These are phyloP conservation scores for Athene noctua DNA, from an alignment of 2,113 vertebrate species.

Conservation along the genomic window DNA sequence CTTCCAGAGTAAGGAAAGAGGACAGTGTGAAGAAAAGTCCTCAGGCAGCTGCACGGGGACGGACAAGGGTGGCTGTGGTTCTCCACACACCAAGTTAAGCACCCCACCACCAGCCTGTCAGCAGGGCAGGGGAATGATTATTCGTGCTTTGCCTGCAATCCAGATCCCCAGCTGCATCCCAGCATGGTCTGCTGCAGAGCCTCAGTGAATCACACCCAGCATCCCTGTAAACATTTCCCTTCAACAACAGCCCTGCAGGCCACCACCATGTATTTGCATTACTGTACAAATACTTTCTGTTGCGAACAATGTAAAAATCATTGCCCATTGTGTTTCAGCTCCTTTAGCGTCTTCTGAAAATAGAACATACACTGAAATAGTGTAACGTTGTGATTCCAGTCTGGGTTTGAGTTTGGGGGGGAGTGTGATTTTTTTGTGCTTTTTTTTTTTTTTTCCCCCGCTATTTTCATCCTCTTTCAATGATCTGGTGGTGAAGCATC, in stretches of 20 bases:
- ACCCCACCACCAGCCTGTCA: neutral
- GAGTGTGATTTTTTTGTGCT: neutral
- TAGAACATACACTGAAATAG: neutral
- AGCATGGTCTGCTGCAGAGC: neutral
- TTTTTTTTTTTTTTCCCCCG: fast-evolving
- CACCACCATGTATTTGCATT: neutral
- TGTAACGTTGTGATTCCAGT: neutral
- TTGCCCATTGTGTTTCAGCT: constrained; percentile 15
- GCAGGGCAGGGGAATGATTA: neutral
- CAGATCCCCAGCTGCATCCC: neutral
- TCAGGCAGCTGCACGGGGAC: neutral
- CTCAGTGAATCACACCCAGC: neutral
- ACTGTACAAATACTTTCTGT: neutral
- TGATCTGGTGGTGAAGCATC: neutral
- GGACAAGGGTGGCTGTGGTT: neutral
- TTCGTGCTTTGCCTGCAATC: neutral
- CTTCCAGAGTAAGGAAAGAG: neutral
- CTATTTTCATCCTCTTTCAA: neutral
- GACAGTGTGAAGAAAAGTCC: neutral
- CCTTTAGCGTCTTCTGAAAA: neutral
- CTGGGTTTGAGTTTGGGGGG: neutral
- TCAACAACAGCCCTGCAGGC: neutral
- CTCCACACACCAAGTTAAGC: neutral
- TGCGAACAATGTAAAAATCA: constrained; percentile 43
- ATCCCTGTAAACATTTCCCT: neutral